Evolutionary conservation across 2,888 invertebrate species (phyloP), one percentile per base, ranked within the genome.

Genomic region (Conops quadrifasciatus): DNA sequence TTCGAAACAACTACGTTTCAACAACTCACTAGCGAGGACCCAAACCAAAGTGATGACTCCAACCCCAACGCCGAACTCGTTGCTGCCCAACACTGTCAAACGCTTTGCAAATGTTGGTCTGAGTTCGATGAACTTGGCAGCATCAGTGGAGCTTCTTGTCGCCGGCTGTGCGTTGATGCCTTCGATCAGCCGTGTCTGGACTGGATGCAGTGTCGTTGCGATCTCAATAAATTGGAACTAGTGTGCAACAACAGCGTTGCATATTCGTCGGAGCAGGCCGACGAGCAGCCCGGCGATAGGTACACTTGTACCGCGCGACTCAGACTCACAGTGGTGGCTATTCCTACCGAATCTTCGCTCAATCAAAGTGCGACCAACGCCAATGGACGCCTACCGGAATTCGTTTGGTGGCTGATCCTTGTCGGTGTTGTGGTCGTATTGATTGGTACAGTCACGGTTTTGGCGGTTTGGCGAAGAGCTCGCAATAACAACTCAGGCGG

Each of bases 161-260:
- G 30, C 0, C 71, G 75, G 15, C 26, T 77, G 1, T 82, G 83
- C 62, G 47, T 36, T 7, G 79, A 82, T 71, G 73, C 49, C 0
- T 63, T 58, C 36, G 81, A 81, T 36, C 30, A 76, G 5, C 77
- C 82, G 0, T 82, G 83, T 63, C 26, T 81, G 26, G 68, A 78
- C 45, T 30, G 79, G 1, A 21, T 13, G 2, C 56, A 60, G 0
- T 82, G 82, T 28, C 62, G 13, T 16, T 82, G 82, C 49, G 74
- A 77, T 51, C 28, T 9, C 9, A 1, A 13, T 0, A 68, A 30
- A 47, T 45, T 62, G 1, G 71, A 75, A 13, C 47, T 81, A 21
- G 19, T 70, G 0, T 81, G 81, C 68, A 68, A 45, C 26, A 45
- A 16, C 43, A 73, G 26, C 56, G 49, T 45, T 0, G 70, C 0